Evolutionary conservation across 2,113 vertebrate species (phyloP), one percentile per base, ranked within the genome.

Genomic region (Donacobius atricapilla): DNA sequence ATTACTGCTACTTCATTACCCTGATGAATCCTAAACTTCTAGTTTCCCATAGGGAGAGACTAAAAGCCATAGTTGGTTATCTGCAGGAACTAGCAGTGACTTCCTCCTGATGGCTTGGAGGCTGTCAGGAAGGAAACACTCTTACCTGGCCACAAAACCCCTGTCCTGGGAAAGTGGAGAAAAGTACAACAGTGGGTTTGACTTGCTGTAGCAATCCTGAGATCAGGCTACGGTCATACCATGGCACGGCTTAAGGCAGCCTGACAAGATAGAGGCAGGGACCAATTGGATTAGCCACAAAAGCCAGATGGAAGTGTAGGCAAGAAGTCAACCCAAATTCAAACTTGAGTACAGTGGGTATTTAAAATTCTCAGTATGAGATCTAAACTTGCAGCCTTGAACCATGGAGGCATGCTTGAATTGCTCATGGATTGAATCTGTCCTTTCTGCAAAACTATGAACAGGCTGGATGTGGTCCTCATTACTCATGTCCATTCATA

Each of bases 231-330:
- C 3, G 5, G 51, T 66, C 27, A 28, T 51, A 56, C n/a, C 24
- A 11, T 47, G 76, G 17, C 48, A 33, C 0, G 1, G 31, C 25
- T 23, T 69, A 13, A 0, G 1, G n/a, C 70, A 69, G 30, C 40
- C 47, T 78, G 40, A 33, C 35, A 72, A 61, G n/a, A 10, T 2
- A 39, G 20, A 42, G 50, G 76, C 40, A 42, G 33, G 44, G 11
- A 42, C 60, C 35, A n/a, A 23, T 4, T 72, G 63, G 45, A n/a
- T 54, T 53, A 68, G 13, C 33, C 25, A 42, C 13, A 71, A 79
- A 90, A 83, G n/a, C 35, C 73, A 44, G 33, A 9, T 56, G 35
- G 16, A 83, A 57, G n/a, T 24, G 25, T 18, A n/a, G 60, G 33
- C 14, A 79, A 53, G 37, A 83, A 63, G 15, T 27, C 6, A n/a